These are phyloP conservation scores for Aphelenchoides besseyi DNA, from an alignment of 1,140 invertebrate genomes.

Conservation along the genomic window DNA sequence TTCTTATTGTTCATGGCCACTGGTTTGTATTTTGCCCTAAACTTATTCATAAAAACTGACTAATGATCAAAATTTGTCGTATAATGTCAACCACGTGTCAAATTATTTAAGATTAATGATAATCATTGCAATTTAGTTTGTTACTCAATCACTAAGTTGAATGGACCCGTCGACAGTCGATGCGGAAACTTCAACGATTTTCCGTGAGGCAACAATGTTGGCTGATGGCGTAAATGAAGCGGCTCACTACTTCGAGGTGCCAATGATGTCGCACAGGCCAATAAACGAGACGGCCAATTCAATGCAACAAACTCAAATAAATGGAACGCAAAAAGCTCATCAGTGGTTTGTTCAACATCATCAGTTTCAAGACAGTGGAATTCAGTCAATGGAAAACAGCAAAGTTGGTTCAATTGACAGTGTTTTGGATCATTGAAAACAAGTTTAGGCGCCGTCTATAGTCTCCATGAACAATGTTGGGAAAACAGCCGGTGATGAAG, in stretches of 20 bases:
- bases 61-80: neutral
- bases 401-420: conserved; percentile 9
- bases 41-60: neutral
- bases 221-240: neutral
- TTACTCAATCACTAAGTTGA: neutral
- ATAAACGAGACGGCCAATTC: neutral
- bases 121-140: neutral
- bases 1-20: neutral
- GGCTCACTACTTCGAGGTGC: neutral
- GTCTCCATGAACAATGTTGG: conserved; percentile 11
- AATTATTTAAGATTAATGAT: neutral
- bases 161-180: neutral
- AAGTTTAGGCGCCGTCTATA: conserved; percentile 20
- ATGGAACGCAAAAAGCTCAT: conserved; percentile 8
- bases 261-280: neutral
- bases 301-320: neutral
- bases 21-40: neutral
- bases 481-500: neutral
- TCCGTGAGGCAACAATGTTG: neutral
- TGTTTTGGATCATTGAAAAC: neutral
- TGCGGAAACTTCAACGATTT: neutral
- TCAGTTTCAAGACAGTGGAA: conserved; percentile 3
- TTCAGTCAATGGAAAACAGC: conserved; percentile 25
- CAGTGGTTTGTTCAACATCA: conserved; percentile 10
- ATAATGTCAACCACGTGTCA: neutral